Conservation (phyloP, 2,113 vertebrate species). For the Anseranas semipalmata region DNA sequence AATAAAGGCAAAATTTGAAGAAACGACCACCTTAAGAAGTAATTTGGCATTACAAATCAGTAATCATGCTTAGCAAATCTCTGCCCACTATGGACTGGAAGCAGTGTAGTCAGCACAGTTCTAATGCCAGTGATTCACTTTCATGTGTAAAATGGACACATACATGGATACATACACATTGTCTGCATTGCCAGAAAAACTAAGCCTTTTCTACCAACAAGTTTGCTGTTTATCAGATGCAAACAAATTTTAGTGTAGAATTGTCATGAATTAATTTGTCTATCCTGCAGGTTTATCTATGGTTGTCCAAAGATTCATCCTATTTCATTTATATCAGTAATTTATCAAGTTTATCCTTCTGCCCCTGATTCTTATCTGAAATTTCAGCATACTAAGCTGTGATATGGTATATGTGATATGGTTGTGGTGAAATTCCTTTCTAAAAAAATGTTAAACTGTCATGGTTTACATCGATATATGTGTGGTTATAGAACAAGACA, state of each 20-base stretch:
- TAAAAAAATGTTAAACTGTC: not conserved
- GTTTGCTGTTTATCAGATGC: not conserved
- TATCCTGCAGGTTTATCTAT: not conserved
- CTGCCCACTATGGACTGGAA: not conserved
- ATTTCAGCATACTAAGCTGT: not conserved
- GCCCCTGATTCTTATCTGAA: not conserved
- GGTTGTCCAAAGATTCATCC: not conserved
- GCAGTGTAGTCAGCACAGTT: not conserved
- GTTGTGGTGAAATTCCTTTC: not conserved
- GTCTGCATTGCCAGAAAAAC: not conserved
- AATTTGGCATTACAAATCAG: not conserved
- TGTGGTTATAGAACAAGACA: not conserved
- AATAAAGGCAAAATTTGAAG: not conserved
- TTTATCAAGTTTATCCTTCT: not conserved
- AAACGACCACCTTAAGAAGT: not conserved
- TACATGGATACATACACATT: not conserved
- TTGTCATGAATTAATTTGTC: not conserved
- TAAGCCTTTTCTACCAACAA: not conserved
- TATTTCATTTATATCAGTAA: not conserved
- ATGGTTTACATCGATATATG: not conserved
- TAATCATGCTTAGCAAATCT: not conserved
- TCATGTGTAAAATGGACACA: not conserved
- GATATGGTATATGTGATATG: not conserved
- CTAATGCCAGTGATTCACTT: not conserved
- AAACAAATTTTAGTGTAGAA: not conserved